phyloP scores from a whole-genome alignment of 2,888 invertebrate genomes.

The Sylvicola cinctus region DNA sequence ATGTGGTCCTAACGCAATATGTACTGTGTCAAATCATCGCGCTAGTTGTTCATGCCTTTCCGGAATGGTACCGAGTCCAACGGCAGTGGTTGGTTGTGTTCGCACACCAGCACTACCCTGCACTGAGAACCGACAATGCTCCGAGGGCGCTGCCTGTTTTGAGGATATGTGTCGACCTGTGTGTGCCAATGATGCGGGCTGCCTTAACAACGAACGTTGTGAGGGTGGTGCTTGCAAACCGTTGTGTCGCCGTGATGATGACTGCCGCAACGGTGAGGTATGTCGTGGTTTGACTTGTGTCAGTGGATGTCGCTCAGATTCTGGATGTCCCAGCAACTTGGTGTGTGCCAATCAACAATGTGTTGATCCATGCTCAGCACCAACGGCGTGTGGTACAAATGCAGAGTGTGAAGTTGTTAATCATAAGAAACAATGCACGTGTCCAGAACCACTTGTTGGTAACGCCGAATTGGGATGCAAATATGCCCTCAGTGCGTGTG shows the following conservation, averaged over 20 bases:
- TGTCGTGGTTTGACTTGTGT: slow-evolving; percentile 64
- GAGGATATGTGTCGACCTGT: slow-evolving; percentile 54
- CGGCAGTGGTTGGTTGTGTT: slow-evolving; percentile 72
- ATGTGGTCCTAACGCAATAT: slow-evolving; percentile 69
- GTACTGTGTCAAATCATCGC: slow-evolving; percentile 59
- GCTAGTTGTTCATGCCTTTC: slow-evolving; percentile 60
- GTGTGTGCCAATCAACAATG: slow-evolving; percentile 67
- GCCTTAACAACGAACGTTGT: slow-evolving; percentile 54
- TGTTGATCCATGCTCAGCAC: slow-evolving; percentile 49
- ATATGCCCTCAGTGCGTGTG: slow-evolving; percentile 42
- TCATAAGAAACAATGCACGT: slow-evolving; percentile 54
- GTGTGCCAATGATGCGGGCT: slow-evolving; percentile 54
- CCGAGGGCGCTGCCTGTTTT: slow-evolving; percentile 47
- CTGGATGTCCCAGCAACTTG: slow-evolving; percentile 48
- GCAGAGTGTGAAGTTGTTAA: slow-evolving; percentile 48
- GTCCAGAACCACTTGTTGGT: slow-evolving; percentile 49
- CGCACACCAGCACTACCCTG: slow-evolving; percentile 59
- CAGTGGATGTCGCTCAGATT: slow-evolving; percentile 61
- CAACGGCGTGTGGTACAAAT: slow-evolving; percentile 68
- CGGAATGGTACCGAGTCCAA: slow-evolving; percentile 69
- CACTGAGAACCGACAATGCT: slow-evolving; percentile 54
- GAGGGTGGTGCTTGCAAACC: slow-evolving; percentile 60
- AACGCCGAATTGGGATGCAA: slow-evolving; percentile 55
- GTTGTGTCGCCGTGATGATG: slow-evolving; percentile 62
- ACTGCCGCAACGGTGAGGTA: slow-evolving; percentile 71